Percentiles rank a stretch among this genome's conserved stretches.
These are phyloP conservation scores for Gallinago undulata DNA, from an alignment of 2,113 vertebrate genomes.

Conservation along the genomic window DNA sequence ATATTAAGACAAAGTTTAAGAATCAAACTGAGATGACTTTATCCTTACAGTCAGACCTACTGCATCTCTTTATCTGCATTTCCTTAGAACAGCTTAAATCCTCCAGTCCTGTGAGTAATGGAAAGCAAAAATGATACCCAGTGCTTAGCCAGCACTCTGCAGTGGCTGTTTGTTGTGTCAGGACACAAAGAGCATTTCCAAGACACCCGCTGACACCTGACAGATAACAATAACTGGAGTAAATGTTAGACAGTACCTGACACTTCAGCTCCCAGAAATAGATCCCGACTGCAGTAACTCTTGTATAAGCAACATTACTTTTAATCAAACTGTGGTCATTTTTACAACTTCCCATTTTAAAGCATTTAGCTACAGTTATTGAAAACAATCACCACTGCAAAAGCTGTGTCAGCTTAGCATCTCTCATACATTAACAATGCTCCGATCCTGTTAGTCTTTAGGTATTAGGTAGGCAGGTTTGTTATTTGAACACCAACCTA, in stretches of 20 bases:
- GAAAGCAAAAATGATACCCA: background rate
- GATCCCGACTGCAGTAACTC: background rate
- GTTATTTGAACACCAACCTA: background rate
- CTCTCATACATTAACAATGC: background rate
- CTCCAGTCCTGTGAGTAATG: background rate
- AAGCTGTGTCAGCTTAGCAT: background rate
- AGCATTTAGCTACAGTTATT: background rate
- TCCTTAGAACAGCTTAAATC: background rate
- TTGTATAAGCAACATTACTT: background rate
- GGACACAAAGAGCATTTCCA: background rate
- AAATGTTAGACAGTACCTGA: background rate
- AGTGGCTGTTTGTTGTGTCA: background rate
- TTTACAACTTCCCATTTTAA: background rate
- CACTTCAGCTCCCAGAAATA: background rate
- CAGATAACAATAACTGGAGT: background rate
- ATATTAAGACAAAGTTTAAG: background rate
- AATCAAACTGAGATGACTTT: background rate
- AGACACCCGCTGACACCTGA: background rate
- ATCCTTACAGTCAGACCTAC: background rate
- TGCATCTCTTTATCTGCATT: background rate
- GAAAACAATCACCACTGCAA: background rate
- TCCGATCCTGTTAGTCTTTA: background rate
- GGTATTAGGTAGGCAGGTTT: background rate
- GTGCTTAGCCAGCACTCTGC: background rate
- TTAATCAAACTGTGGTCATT: background rate